Conservation (phyloP, 2,797 vertebrate species). For the Smutsia gigantea region DNA sequence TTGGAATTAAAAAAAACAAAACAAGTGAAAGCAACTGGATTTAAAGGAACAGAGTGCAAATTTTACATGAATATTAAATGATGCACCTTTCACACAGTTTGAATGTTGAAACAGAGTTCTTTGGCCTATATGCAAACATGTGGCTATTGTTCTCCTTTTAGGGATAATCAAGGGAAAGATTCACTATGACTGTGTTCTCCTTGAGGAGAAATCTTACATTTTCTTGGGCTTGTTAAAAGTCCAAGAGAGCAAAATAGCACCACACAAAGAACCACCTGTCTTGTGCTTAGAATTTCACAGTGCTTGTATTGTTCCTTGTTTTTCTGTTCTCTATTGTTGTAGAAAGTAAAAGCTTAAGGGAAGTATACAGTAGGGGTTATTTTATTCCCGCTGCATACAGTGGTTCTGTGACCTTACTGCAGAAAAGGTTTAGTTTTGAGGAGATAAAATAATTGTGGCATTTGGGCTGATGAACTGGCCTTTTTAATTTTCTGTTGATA, state of each 20-base stretch:
- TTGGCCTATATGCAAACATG: neutral
- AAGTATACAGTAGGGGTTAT: neutral
- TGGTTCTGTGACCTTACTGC: neutral
- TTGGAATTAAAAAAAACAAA: neutral
- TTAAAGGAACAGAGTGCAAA: conserved; percentile 9
- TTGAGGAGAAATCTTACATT: neutral
- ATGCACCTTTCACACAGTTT: neutral
- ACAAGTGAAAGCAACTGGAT: neutral
- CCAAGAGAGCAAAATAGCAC: neutral
- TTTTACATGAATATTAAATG: conserved; percentile 13
- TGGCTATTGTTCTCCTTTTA: neutral
- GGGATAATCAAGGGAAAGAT: neutral
- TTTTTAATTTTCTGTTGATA: neutral
- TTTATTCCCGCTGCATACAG: neutral
- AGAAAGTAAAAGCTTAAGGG: neutral
- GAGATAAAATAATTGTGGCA: neutral
- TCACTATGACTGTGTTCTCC: neutral
- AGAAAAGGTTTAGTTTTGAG: neutral
- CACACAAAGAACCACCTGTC: neutral
- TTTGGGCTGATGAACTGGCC: neutral
- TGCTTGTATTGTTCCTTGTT: neutral
- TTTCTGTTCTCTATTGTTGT: neutral
- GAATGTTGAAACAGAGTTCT: neutral
- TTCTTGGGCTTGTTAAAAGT: neutral
- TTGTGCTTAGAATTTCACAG: neutral